Evolutionary conservation across 30 jellyfish, hydroid and myxozoan genomes (phyloP), one percentile per base, ranked within the genome.

Genomic region (Mastigias papua): DNA sequence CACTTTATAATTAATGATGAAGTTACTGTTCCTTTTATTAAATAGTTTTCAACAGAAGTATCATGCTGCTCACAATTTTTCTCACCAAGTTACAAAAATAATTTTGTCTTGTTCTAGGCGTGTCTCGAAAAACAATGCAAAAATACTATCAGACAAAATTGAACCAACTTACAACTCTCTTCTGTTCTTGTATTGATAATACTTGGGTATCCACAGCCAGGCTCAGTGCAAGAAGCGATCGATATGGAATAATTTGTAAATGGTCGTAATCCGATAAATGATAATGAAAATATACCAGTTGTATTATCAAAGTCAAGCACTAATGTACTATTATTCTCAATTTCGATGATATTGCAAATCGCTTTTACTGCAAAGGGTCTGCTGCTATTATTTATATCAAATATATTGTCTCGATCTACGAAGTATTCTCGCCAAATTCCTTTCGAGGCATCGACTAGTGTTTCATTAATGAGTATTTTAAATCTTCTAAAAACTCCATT

Each of bases 111-210:
- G n/a, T n/a, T n/a, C n/a, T n/a, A n/a, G n/a, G n/a, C n/a, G n/a
- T n/a, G n/a, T n/a, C n/a, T n/a, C n/a, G n/a, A n/a, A n/a, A n/a
- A n/a, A n/a, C n/a, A n/a, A n/a, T n/a, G n/a, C n/a, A n/a, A n/a
- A n/a, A n/a, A n/a, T n/a, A n/a, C n/a, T n/a, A n/a, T n/a, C n/a
- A n/a, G n/a, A n/a, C n/a, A n/a, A n/a, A n/a, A n/a, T n/a, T 0
- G 48, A 54, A 26, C 42, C 35, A 69, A 34, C 90, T 75, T 57
- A 87, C 96, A 81, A 68, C 51, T 73, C 78, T 87, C 96, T 0
- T 63, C 34, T 16, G 96, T 63, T 30, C 86, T 67, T 63, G 71
- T 22, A 32, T 20, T 42, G 31, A 65, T 29, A 13, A 33, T 31
- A 27, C 28, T 60, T 1, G 48, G 30, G 8, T 35, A 49, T 9